Conservation (phyloP, 2,797 vertebrate species). For the Pagetopsis macropterus region DNA sequence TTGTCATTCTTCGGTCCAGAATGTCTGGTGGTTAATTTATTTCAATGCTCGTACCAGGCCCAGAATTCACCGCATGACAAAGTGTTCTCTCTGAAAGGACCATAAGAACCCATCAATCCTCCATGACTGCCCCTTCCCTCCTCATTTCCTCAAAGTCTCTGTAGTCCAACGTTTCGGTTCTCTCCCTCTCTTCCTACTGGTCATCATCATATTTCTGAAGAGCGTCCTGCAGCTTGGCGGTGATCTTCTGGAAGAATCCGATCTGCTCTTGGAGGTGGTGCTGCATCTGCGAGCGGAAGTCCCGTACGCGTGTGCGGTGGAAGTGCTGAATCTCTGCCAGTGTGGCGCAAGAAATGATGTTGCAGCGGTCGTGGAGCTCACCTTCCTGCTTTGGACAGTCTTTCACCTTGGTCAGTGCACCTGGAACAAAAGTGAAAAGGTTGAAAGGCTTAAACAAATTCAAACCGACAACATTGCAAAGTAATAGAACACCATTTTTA, state of each 20-base stretch:
- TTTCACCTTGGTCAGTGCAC: constrained; percentile 97
- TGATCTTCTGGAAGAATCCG: constrained; percentile 97
- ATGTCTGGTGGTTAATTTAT: constrained; percentile 21
- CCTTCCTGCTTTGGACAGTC: constrained; percentile 92
- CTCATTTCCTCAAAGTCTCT: constrained; percentile 1
- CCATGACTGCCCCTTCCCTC: not conserved
- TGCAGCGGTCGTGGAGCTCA: constrained; percentile 94
- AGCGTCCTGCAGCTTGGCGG: constrained; percentile 93
- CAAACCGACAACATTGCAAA: too few relatives aligned
- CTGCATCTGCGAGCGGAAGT: constrained; percentile 97
- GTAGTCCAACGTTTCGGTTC: not conserved
- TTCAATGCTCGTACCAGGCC: constrained; percentile 9
- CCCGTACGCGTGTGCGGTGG: constrained; percentile 93
- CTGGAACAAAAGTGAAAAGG: constrained; percentile 71
- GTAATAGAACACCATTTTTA: too few relatives aligned
- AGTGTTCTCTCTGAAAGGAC: constrained; percentile 18
- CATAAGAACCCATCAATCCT: constrained; percentile 23
- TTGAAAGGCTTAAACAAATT: too few relatives aligned
- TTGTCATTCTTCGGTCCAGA: constrained; percentile 41
- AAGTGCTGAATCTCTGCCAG: constrained; percentile 98
- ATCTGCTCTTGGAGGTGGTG: constrained; percentile 97
- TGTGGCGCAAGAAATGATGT: constrained; percentile 97
- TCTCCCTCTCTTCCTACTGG: constrained; percentile 52
- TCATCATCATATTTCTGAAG: constrained; percentile 91
- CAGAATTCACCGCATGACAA: constrained; percentile 18